A percentile compares a stretch with the other conserved stretches of the same genome.
phyloP scores from a whole-genome alignment of 2,888 invertebrate species.

The Perdita meconis region DNA sequence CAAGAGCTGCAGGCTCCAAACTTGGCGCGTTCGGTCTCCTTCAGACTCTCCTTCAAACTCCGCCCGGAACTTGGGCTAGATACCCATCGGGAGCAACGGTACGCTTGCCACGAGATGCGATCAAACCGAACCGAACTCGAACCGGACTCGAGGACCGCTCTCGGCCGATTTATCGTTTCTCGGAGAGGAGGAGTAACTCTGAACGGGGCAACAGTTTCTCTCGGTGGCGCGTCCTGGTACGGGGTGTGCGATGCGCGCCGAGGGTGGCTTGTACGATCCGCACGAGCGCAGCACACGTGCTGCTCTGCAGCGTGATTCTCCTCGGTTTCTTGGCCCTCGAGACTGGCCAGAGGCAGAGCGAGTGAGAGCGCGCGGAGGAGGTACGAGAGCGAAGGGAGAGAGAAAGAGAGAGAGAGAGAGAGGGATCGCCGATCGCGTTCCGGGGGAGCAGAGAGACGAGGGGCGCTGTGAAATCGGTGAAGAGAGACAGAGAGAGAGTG shows the following conservation, averaged over 20 bases:
- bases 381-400: constrained; percentile 7
- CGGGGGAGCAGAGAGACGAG: neutral
- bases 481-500: neutral
- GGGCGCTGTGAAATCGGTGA: constrained; percentile 1
- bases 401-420: constrained; percentile 16
- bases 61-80: too few species aligned
- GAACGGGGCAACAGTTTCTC: too few species aligned
- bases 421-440: constrained; percentile 5
- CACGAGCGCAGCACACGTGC: constrained; percentile 73
- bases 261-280: constrained; percentile 61
- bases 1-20: too few species aligned
- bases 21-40: too few species aligned
- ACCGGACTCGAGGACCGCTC: neutral
- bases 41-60: too few species aligned
- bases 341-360: constrained; percentile 37
- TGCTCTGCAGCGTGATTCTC: constrained; percentile 69
- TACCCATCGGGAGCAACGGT: too few species aligned
- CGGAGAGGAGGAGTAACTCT: too few species aligned
- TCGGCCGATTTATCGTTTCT: constrained; percentile 1
- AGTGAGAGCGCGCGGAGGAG: constrained; percentile 15
- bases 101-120: too few species aligned
- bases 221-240: neutral
- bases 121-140: neutral
- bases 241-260: constrained; percentile 12
- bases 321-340: constrained; percentile 64